Percentiles rank a stretch among this genome's conserved stretches.
phyloP scores from a whole-genome alignment of 2,797 vertebrate species.

The Bufotes viridis region DNA sequence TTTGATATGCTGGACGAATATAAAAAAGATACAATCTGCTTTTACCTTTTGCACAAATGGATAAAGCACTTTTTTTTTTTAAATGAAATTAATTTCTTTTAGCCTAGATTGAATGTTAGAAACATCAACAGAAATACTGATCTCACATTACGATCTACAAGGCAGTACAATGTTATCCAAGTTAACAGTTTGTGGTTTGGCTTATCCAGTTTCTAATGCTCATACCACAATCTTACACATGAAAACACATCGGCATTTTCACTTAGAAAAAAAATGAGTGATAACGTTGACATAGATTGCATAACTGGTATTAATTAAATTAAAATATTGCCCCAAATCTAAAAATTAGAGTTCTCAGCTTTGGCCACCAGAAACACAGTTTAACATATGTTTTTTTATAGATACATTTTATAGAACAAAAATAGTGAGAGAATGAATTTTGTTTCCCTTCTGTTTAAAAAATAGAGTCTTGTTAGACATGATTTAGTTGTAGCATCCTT shows the following conservation, averaged over 20 bases:
- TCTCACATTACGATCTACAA: slow-evolving; percentile 96
- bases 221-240: slow-evolving; percentile 76
- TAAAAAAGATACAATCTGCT: slow-evolving; percentile 88
- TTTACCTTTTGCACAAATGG: slow-evolving; percentile 89
- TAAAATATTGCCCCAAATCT: slow-evolving; percentile 70
- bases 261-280: slow-evolving; percentile 65
- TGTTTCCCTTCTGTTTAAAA: slow-evolving; percentile 38
- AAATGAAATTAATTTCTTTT: slow-evolving; percentile 88
- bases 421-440: slow-evolving; percentile 50
- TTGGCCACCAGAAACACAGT: slow-evolving; percentile 72
- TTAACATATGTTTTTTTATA: slow-evolving; percentile 66
- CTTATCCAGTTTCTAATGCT: slow-evolving; percentile 73
- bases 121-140: slow-evolving; percentile 92
- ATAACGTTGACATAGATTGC: slow-evolving; percentile 66
- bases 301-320: slow-evolving; percentile 67
- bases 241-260: slow-evolving; percentile 74
- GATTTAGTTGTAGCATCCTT: slow-evolving; percentile 30
- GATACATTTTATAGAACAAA: slow-evolving; percentile 67
- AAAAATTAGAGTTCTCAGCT: slow-evolving; percentile 66
- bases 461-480: slow-evolving; percentile 41
- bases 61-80: slow-evolving; percentile 81
- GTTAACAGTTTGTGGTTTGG: slow-evolving; percentile 78
- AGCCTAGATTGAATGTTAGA: slow-evolving; percentile 90
- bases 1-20: slow-evolving; percentile 90
- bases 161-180: slow-evolving; percentile 90